These are phyloP conservation scores for Pithecia hirsuta DNA, from an alignment of 2,797 vertebrate species.

Conservation along the genomic window DNA sequence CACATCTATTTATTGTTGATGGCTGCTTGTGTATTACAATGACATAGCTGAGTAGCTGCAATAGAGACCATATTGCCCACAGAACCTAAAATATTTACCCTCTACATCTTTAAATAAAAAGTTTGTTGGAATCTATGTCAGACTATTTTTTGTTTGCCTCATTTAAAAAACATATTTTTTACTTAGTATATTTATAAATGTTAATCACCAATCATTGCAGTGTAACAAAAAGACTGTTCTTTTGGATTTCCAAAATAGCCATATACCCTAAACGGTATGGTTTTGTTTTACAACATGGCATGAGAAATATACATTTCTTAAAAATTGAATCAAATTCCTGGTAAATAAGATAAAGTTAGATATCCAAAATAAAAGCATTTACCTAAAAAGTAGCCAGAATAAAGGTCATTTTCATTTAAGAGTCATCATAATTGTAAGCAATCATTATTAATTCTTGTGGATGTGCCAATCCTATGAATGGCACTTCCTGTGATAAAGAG, in stretches of 20 bases:
- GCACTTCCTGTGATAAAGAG: conserved; percentile 57
- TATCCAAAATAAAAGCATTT: conserved; percentile 26
- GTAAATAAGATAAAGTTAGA: not conserved
- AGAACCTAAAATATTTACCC: not conserved
- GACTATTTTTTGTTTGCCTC: not conserved
- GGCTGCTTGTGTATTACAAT: not conserved
- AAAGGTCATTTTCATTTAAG: conserved; percentile 50
- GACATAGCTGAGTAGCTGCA: not conserved
- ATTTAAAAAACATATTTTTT: not conserved
- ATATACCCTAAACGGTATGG: not conserved
- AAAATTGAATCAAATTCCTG: not conserved
- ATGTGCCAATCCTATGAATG: conserved; percentile 41
- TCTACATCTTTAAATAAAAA: not conserved
- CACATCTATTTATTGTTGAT: not conserved
- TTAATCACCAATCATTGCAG: not conserved
- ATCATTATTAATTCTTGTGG: conserved; percentile 38
- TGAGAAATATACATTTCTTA: not conserved
- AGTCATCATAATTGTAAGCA: conserved; percentile 52
- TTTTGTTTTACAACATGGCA: not conserved
- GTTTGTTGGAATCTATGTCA: not conserved
- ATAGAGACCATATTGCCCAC: not conserved
- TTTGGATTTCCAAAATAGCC: not conserved
- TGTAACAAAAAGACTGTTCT: not conserved
- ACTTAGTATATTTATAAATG: not conserved
- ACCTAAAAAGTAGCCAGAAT: not conserved